Evolutionary conservation across 2,113 vertebrate genomes (phyloP).

Genomic region (Tragelaphus strepsiceros): DNA sequence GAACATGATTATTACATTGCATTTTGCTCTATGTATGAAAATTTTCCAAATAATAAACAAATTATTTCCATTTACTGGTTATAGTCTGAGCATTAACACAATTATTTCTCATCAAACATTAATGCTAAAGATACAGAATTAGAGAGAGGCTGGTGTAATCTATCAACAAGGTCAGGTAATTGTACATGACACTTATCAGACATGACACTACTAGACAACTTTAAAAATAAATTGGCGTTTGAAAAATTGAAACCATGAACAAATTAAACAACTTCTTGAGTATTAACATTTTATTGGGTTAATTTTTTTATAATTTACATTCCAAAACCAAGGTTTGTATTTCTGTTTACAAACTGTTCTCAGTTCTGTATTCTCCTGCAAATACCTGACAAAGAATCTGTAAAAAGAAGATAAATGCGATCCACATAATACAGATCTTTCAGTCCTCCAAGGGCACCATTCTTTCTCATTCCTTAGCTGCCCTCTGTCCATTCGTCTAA

Average conservation of each 20-base stretch:
- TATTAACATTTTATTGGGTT: neutral
- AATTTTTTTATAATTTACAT: neutral
- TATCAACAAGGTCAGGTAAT: neutral
- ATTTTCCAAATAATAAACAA: neutral
- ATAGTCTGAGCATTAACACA: neutral
- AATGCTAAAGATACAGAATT: neutral
- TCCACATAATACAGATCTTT: neutral
- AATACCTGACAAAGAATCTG: neutral
- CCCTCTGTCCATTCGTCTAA: neutral
- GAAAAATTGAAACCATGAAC: conserved; percentile 1
- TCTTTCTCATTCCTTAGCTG: neutral
- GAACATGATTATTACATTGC: neutral
- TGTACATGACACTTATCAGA: neutral
- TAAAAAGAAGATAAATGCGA: neutral
- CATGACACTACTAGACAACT: neutral
- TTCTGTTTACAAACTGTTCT: neutral
- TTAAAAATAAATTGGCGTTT: neutral
- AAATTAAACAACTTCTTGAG: neutral
- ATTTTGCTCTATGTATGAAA: neutral
- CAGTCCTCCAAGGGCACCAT: neutral
- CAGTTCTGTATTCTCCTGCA: neutral
- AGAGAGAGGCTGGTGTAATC: neutral
- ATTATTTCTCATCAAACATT: neutral
- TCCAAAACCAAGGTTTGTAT: neutral
- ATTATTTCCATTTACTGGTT: conserved; percentile 5